Evolutionary conservation across 2,797 vertebrate species (phyloP), one percentile per base, ranked within the genome.

Genomic region (Sphenodon punctatus): DNA sequence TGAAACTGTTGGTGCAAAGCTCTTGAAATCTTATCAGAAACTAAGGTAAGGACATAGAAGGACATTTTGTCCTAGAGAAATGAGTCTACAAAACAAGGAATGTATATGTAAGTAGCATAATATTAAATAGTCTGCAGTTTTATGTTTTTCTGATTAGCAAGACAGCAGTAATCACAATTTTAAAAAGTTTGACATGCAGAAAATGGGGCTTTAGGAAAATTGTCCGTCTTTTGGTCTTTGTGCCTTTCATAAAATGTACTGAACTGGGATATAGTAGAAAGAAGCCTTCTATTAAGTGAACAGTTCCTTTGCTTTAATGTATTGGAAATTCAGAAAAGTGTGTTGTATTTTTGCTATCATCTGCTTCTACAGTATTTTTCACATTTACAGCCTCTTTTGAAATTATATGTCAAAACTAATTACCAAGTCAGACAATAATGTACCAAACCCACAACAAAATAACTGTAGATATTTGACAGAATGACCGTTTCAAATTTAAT

Each of bases 1-100:
- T 11, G 96, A 97, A 91, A 97, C 97, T 1, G 94, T 88, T n/a
- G 97, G 97, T 43, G 96, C 97, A 55, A 97, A 93, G 70, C 93
- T 99, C 10, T 87, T 99, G 82, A 95, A 96, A 88, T 95, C 96
- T 87, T 97, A 96, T 86, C 95, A 94, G 65, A 93, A 93, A 36
- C 78, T 96, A 80, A 98, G 97, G 98, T 98, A 94, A 85, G 66
- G 89, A 78, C 27, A 8, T 3, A 10, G 49, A 41, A 87, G 80
- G 64, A 77, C 56, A n/a, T 60, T 41, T 3, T 0, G 36, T 53
- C 48, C 65, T 71, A 49, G 10, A 22, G 20, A 45, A 22, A n/a
- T 4, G 4, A 4, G 2, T 75, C 58, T 86, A 71, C 23, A 1
- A 49, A 65, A 8, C 43, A 30, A 42, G 17, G 1, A 13, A 23